phyloP scores from a whole-genome alignment of 1,140 invertebrate genomes.

The Parapsyche elsis region DNA sequence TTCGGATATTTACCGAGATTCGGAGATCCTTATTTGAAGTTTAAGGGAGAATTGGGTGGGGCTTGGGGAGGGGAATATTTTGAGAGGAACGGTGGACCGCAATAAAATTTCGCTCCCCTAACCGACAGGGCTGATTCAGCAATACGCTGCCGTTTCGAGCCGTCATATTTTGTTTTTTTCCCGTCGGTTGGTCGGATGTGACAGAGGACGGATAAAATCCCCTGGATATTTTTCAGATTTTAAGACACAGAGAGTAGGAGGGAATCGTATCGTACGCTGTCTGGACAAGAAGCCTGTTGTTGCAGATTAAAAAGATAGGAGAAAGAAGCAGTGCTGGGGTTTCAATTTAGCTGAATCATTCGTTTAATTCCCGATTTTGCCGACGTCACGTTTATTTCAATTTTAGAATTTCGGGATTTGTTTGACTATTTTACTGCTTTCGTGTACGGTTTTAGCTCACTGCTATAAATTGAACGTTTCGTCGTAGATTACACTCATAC shows the following conservation, averaged over 20 bases:
- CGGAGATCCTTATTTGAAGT: background rate
- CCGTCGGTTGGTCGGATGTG: background rate
- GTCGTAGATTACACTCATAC: no score
- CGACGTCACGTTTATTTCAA: slow-evolving; percentile 41
- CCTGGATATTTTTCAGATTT: background rate
- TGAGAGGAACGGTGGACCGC: background rate
- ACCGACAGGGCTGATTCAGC: slow-evolving; percentile 39
- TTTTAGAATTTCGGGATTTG: background rate
- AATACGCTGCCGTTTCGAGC: background rate
- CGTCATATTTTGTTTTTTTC: slow-evolving; percentile 49
- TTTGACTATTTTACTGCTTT: no score
- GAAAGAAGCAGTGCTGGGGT: background rate
- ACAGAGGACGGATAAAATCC: background rate
- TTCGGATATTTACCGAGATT: slow-evolving; percentile 31
- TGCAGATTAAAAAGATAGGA: slow-evolving; percentile 31
- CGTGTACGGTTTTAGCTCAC: no score
- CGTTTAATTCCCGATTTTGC: slow-evolving; percentile 51
- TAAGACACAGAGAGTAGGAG: background rate
- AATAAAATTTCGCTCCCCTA: slow-evolving; percentile 31
- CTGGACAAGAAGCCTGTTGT: background rate
- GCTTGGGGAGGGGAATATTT: background rate
- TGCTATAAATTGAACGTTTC: no score
- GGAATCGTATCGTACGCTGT: background rate
- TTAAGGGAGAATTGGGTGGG: background rate
- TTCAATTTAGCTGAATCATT: slow-evolving; percentile 47